phyloP scores from a whole-genome alignment of 1,140 invertebrate genomes.

The Bursaphelenchus mucronatus region DNA sequence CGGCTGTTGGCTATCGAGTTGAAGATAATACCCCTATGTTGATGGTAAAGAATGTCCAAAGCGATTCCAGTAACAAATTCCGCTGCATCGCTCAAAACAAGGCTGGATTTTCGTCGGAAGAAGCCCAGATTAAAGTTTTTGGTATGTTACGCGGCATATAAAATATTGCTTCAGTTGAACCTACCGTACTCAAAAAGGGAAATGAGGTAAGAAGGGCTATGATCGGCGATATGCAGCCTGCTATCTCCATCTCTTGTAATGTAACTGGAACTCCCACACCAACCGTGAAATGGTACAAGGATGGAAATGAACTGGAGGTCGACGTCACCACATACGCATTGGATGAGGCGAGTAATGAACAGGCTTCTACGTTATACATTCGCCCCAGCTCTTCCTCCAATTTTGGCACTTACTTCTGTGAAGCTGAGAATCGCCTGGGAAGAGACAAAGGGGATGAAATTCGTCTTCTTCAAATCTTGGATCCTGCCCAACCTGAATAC shows the following conservation, averaged over 20 bases:
- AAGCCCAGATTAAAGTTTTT: slow-evolving; percentile 1
- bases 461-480: slow-evolving; percentile 1
- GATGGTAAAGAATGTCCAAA: not conserved
- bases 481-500: not conserved
- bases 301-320: not conserved
- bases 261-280: not conserved
- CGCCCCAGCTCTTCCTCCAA: not conserved
- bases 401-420: slow-evolving; percentile 12
- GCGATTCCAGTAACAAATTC: not conserved
- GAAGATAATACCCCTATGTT: not conserved
- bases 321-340: slow-evolving; percentile 2
- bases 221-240: not conserved
- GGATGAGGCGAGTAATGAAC: not conserved
- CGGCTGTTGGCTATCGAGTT: not conserved
- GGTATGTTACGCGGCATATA: not conserved
- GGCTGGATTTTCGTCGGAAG: not conserved
- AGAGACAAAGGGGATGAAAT: not conserved
- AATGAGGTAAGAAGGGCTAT: not conserved
- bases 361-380: slow-evolving; percentile 1
- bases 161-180: not conserved
- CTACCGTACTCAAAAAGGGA: not conserved
- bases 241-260: slow-evolving; percentile 1
- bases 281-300: slow-evolving; percentile 1
- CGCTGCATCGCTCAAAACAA: slow-evolving; percentile 9
- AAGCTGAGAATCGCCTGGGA: slow-evolving; percentile 4